These are phyloP conservation scores for Myripristis murdjan DNA, from an alignment of 2,797 vertebrate species.

Conservation along the genomic window DNA sequence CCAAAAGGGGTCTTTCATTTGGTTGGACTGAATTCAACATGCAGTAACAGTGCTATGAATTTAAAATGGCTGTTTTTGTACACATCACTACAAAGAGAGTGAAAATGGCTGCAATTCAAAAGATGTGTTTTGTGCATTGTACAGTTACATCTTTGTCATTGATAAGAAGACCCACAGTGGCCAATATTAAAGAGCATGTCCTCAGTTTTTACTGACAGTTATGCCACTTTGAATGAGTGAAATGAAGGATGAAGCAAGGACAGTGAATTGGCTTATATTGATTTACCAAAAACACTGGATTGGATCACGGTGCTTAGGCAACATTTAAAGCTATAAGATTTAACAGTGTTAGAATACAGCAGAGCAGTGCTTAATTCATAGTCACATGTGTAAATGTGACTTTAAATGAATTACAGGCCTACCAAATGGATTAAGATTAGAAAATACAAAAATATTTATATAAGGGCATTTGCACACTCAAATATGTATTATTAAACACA, in stretches of 20 bases:
- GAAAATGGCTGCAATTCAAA: slow-evolving; percentile 76
- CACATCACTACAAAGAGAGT: slow-evolving; percentile 58
- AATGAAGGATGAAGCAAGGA: slow-evolving; percentile 39
- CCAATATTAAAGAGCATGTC: slow-evolving; percentile 34
- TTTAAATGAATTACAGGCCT: not conserved
- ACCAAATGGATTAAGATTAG: no score
- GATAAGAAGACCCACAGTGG: slow-evolving; percentile 36
- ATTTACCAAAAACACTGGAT: not conserved
- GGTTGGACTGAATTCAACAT: slow-evolving; percentile 68
- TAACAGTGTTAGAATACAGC: no score
- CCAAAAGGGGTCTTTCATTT: slow-evolving; percentile 65
- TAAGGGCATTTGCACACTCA: no score
- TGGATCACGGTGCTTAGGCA: slow-evolving; percentile 36
- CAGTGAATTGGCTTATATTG: slow-evolving; percentile 2
- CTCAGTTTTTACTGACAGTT: slow-evolving; percentile 31
- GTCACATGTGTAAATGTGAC: slow-evolving; percentile 20
- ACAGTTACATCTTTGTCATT: slow-evolving; percentile 70
- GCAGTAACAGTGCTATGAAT: slow-evolving; percentile 68
- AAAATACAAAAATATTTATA: no score
- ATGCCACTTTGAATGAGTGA: slow-evolving; percentile 41
- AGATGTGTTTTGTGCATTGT: slow-evolving; percentile 46
- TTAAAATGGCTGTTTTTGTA: slow-evolving; percentile 75
- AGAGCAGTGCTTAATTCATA: no score
- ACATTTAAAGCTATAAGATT: slow-evolving; percentile 5
- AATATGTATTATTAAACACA: slow-evolving; percentile 1